Evolutionary conservation across 2,797 vertebrate genomes (phyloP).

Genomic region (Chelonia mydas): DNA sequence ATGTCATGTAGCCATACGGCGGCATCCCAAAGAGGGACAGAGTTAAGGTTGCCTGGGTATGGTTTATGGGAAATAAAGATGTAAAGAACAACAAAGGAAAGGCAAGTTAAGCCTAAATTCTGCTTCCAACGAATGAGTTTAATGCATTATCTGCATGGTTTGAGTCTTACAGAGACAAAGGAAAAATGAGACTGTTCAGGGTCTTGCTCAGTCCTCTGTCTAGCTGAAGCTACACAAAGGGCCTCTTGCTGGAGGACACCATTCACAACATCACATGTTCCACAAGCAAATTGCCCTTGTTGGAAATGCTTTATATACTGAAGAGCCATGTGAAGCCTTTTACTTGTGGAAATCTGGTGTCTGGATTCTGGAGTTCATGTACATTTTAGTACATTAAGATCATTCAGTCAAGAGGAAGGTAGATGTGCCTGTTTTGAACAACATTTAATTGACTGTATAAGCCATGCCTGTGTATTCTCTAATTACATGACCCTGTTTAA

Average conservation of each 20-base stretch:
- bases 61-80: background rate
- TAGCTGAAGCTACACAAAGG: fast-evolving
- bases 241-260: background rate
- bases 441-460: background rate
- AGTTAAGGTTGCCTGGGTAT: too few relatives aligned
- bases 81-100: background rate
- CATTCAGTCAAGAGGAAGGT: background rate
- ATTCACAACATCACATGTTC: fast-evolving
- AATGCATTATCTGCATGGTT: fast-evolving
- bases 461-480: slow-evolving; percentile 3
- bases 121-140: background rate
- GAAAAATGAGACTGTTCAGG: background rate
- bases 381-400: background rate
- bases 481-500: background rate
- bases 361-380: fast-evolving
- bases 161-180: fast-evolving
- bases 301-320: fast-evolving
- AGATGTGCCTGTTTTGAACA: slow-evolving; percentile 11
- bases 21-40: background rate
- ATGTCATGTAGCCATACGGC: background rate
- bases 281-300: fast-evolving
- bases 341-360: too few relatives aligned
- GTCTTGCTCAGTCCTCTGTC: background rate
- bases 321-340: background rate
- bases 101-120: background rate